Evolutionary conservation across 2,888 invertebrate species (phyloP).

Genomic region (Petrolisthes cinctipes): DNA sequence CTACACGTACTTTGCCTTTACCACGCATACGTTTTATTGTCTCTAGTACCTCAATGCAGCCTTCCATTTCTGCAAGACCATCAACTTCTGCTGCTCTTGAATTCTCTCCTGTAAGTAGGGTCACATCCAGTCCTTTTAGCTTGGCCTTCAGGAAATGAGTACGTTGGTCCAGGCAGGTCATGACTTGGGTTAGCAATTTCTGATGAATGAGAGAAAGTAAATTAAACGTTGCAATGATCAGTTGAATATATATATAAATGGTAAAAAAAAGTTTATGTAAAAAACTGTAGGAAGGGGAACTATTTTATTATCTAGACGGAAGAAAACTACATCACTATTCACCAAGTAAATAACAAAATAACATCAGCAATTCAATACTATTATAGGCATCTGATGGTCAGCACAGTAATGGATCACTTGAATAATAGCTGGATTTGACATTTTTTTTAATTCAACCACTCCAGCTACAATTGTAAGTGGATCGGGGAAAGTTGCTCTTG

Average conservation of each 20-base stretch:
- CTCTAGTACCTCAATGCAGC: slow-evolving; percentile 43
- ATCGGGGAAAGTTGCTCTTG: no score
- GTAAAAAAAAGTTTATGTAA: no score
- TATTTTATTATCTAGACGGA: neutral
- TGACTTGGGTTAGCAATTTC: slow-evolving; percentile 59
- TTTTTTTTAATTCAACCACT: no score
- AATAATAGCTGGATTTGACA: neutral
- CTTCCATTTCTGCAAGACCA: slow-evolving; percentile 30
- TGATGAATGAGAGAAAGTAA: slow-evolving; percentile 25
- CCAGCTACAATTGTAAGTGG: no score
- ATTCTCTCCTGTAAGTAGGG: neutral
- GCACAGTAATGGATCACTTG: neutral
- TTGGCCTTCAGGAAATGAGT: slow-evolving; percentile 39
- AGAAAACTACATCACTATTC: no score
- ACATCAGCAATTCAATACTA: neutral
- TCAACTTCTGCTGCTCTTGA: neutral
- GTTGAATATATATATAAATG: no score
- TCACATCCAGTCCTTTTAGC: neutral
- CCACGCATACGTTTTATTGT: slow-evolving; percentile 56
- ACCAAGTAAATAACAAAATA: neutral
- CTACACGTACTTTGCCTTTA: slow-evolving; percentile 54
- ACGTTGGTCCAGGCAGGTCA: slow-evolving; percentile 55
- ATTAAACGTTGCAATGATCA: neutral
- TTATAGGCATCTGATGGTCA: neutral
- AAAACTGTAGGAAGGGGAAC: neutral